phyloP scores from a whole-genome alignment of 2,113 vertebrate genomes.

The Accipiter cooperii region DNA sequence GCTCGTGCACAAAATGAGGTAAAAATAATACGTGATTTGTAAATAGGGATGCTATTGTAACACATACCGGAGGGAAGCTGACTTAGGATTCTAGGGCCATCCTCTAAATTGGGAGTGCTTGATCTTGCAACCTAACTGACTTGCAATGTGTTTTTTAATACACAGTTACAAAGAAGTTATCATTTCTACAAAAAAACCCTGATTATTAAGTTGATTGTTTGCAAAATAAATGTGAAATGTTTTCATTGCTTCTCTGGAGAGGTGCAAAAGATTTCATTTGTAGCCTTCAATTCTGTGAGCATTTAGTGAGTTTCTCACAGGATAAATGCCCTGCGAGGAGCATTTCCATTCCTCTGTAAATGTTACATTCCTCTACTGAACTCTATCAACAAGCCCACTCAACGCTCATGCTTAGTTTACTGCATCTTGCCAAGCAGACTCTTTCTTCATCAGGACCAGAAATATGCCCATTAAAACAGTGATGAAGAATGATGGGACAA shows the following conservation, averaged over 20 bases:
- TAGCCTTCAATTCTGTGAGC: neutral
- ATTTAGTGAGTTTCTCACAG: neutral
- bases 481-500: constrained; percentile 33
- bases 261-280: neutral
- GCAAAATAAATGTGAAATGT: neutral
- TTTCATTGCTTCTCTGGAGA: constrained; percentile 4
- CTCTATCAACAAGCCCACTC: neutral
- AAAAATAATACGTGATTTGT: neutral
- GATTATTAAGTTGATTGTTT: neutral
- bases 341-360: neutral
- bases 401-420: constrained; percentile 22
- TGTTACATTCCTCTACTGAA: neutral
- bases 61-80: neutral
- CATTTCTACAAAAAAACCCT: neutral
- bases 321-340: neutral
- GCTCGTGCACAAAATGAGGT: neutral
- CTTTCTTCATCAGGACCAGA: constrained; percentile 24
- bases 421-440: neutral
- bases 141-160: neutral
- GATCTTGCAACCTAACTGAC: neutral
- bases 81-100: neutral
- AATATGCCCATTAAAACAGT: neutral
- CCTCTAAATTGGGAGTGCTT: neutral
- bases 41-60: neutral
- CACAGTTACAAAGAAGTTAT: neutral